Evolutionary conservation across 2,888 invertebrate species (phyloP), one percentile per base, ranked within the genome.

Genomic region (Drosophila barbarae): DNA sequence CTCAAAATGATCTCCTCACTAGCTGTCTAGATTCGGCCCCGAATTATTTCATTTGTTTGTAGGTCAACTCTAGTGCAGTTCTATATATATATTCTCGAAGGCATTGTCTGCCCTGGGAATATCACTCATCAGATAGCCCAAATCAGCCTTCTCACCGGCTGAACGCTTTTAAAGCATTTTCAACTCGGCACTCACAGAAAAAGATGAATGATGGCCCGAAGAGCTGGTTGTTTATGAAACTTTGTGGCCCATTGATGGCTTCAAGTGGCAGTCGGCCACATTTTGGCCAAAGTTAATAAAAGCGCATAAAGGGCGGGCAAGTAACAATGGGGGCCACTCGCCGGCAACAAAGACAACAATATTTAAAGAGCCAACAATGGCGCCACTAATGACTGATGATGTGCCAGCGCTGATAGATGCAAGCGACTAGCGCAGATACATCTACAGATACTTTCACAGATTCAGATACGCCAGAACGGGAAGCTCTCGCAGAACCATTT

Each of bases 341-440:
- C 38, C 41, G 32, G 36, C 42, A 44, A 50, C 69, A 75, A 52
- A 72, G 72, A 72, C 63, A 66, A 52, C 65, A 70, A 32, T 65
- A 63, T 63, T 63, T 65, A 42, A 61, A 65, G 66, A 63, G 71
- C 58, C 74, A 70, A 69, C 68, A 84, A 86, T 83, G 82, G 82
- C 82, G 82, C 82, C 82, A 86, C 83, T 86, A 83, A 84, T 83
- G 82, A 86, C 79, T 83, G 86, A 83, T 83, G 86, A 83, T 86
- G 85, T 79, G 83, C 71, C 75, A 72, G 77, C 83, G 86, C 83
- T 83, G 82, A 83, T 76, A 83, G 82, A 83, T 79, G 84, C 79
- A 72, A 74, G 67, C 72, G 73, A 60, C 21, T 41, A 49, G 55
- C 44, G 47, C 49, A 47, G 69, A 47, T 58, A 34, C 58, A 44